Evolutionary conservation across 2,797 vertebrate species (phyloP).

Genomic region (Neosilurus mollespiculum): DNA sequence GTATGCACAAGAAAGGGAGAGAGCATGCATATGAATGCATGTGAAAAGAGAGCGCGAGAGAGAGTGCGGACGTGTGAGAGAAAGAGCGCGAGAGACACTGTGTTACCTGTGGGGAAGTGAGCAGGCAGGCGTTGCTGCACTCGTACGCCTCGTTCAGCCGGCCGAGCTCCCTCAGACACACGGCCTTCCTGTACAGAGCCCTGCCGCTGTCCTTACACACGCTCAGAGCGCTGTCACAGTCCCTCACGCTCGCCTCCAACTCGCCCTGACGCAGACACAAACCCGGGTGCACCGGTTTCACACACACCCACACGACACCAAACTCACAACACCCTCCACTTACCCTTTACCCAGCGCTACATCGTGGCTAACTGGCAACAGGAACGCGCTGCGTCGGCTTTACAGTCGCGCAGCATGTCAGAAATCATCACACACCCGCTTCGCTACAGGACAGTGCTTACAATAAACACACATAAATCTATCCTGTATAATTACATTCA

Average conservation of each 20-base stretch:
- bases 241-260: slow-evolving; percentile 79
- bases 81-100: background rate
- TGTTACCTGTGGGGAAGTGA: slow-evolving; percentile 83
- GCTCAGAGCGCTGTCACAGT: slow-evolving; percentile 78
- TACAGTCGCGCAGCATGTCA: background rate
- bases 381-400: background rate
- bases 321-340: background rate
- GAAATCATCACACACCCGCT: background rate
- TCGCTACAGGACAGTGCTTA: background rate
- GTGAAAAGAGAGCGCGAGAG: background rate
- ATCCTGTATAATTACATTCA: too few relatives aligned
- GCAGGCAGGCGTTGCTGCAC: slow-evolving; percentile 84
- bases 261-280: slow-evolving; percentile 72
- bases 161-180: slow-evolving; percentile 84
- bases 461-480: too few relatives aligned
- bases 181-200: slow-evolving; percentile 87
- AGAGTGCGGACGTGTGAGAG: background rate
- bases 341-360: too few relatives aligned
- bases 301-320: background rate
- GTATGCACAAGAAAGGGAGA: too few relatives aligned
- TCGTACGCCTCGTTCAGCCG: slow-evolving; percentile 87
- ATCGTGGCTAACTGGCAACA: background rate
- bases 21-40: too few relatives aligned
- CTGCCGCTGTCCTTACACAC: slow-evolving; percentile 73
- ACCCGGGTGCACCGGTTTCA: background rate